Evolutionary conservation across 2,113 vertebrate species (phyloP), one percentile per base, ranked within the genome.

Genomic region (Dromaius novaehollandiae): DNA sequence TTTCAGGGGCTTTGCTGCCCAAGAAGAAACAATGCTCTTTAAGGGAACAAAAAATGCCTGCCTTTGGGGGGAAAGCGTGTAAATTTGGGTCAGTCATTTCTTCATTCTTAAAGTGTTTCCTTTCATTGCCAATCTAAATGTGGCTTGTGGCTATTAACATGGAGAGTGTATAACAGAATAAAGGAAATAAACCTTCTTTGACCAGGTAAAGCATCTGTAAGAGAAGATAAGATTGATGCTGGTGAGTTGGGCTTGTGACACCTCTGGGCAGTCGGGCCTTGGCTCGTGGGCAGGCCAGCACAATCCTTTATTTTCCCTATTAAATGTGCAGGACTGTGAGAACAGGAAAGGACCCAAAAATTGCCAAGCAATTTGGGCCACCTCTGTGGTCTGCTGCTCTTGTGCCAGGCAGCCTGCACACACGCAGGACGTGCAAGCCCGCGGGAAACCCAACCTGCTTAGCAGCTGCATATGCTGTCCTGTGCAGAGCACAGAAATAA

Each of bases 1-100:
- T 83, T 91, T 66, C 73, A 50, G 89, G 55, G 53, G 7, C 65
- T 84, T 89, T 90, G 38, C 56, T 96, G 95, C 91, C 34, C 68
- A 50, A 81, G 36, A 61, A 17, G 85, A 84, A 95, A 56, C 44
- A 61, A 48, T 0, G 13, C 68, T 73, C 55, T 25, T 85, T 69
- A 79, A 65, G 22, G 55, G n/a, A 73, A 84, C 17, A 60, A 50
- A 69, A 17, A 3, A 7, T 26, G 8, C 11, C 61, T 32, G 73
- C 26, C 38, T 88, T 0, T 28, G 28, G 0, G 73, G 73, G 30
- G 18, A 70, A 10, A 73, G 15, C 30, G 11, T 86, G 65, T 81
- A 8, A 66, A 11, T 68, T 74, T 63, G 26, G 30, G 63, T 91
- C 50, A 84, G 17, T 51, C 28, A 42, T 73, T 96, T 92, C 51